A percentile compares a stretch with the other conserved stretches of the same genome.
Conservation (phyloP, 2,113 vertebrate genomes). For the Sorex fumeus region DNA sequence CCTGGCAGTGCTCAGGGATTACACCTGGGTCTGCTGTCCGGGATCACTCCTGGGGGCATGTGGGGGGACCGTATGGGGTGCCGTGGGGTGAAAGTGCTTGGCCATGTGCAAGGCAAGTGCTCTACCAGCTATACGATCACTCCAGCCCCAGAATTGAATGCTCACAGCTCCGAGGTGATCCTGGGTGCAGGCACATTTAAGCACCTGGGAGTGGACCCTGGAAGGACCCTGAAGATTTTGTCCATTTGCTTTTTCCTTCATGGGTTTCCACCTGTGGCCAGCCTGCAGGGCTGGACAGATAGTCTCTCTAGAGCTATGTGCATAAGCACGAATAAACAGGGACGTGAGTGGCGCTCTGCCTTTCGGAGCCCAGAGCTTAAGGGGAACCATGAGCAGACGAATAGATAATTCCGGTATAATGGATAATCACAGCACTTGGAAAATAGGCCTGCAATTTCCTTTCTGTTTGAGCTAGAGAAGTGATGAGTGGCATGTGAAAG, state of each 20-base stretch:
- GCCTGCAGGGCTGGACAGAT: background rate
- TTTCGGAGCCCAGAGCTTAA: background rate
- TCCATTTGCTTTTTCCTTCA: background rate
- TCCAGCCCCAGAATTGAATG: background rate
- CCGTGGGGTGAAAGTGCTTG: too few relatives aligned
- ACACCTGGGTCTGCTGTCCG: too few relatives aligned
- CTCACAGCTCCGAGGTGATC: background rate
- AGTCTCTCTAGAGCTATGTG: background rate
- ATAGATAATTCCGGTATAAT: conserved; percentile 38
- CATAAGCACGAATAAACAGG: background rate
- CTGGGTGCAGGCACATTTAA: background rate
- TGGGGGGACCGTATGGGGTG: too few relatives aligned
- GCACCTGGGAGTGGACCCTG: background rate
- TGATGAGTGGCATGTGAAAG: background rate
- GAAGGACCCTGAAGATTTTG: background rate
- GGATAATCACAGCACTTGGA: conserved; percentile 40
- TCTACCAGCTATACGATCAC: too few relatives aligned
- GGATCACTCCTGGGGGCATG: too few relatives aligned
- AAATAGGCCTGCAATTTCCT: conserved; percentile 36
- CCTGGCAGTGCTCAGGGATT: too few relatives aligned
- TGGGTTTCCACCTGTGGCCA: background rate
- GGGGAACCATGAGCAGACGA: background rate
- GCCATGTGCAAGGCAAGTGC: too few relatives aligned
- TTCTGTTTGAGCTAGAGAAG: background rate
- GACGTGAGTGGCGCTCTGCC: background rate